A percentile compares a stretch with the other conserved stretches of the same genome.
Evolutionary conservation across 2,888 invertebrate genomes (phyloP).

Genomic region (Tortricodes alternella): DNA sequence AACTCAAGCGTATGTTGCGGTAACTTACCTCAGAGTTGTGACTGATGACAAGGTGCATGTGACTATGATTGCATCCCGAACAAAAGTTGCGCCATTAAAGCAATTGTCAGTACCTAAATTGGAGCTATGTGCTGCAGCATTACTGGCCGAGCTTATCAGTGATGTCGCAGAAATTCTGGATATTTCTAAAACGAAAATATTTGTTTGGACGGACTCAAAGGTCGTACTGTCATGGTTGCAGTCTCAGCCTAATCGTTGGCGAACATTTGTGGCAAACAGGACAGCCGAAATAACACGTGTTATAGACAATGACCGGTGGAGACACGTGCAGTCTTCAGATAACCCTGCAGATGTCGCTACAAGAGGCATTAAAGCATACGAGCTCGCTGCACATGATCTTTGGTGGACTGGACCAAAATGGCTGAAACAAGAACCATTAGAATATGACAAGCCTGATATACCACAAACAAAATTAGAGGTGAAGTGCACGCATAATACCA

Average conservation of each 20-base stretch:
- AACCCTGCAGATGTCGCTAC: background rate
- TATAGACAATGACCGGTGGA: background rate
- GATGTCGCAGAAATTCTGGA: background rate
- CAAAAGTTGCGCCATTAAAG: background rate
- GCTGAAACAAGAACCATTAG: background rate
- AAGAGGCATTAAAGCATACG: background rate
- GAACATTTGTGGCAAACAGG: background rate
- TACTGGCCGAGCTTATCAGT: background rate
- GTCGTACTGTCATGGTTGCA: background rate
- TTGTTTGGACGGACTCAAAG: background rate
- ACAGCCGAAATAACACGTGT: background rate
- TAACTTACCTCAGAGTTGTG: constrained; percentile 8
- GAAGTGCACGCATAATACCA: background rate
- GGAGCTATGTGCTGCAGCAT: background rate
- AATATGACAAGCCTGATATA: background rate
- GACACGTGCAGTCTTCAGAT: background rate
- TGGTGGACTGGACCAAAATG: background rate
- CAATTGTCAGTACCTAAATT: background rate
- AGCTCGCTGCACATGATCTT: background rate
- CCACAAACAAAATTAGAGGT: background rate
- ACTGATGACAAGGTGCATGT: background rate
- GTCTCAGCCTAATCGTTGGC: too few relatives aligned
- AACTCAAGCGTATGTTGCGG: constrained; percentile 12
- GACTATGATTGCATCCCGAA: background rate
- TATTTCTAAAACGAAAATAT: background rate